A percentile compares a stretch with the other conserved stretches of the same genome.
Evolutionary conservation across 2,797 vertebrate species (phyloP).

Genomic region (Tiaroga cobitis): DNA sequence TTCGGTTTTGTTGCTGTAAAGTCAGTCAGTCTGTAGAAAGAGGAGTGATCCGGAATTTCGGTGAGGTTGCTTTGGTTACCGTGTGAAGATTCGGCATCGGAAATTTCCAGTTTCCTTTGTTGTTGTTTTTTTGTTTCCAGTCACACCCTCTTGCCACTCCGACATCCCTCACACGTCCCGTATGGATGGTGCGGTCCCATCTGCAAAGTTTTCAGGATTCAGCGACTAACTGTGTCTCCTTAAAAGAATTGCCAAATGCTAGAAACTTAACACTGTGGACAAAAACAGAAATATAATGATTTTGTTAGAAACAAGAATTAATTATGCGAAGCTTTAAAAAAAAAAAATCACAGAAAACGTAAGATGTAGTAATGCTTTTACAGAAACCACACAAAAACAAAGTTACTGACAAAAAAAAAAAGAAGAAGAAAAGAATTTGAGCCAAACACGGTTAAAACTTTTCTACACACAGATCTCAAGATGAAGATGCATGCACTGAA

Average conservation of each 20-base stretch:
- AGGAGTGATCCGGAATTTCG: conserved; percentile 75
- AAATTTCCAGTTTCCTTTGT: conserved; percentile 41
- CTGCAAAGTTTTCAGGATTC: conserved; percentile 77
- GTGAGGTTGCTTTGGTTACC: conserved; percentile 86
- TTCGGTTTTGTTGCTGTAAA: conserved; percentile 70
- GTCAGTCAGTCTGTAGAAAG: conserved; percentile 69
- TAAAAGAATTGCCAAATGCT: conserved; percentile 79
- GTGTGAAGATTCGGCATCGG: conserved; percentile 76
- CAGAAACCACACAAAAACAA: conserved; percentile 27
- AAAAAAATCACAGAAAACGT: not conserved
- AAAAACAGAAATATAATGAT: conserved; percentile 73
- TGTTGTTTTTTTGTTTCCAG: conserved; percentile 61
- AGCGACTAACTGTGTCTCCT: conserved; percentile 74
- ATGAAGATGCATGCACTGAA: conserved; percentile 57
- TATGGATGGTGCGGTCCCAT: conserved; percentile 72
- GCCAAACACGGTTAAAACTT: conserved; percentile 36
- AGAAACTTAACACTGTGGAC: conserved; percentile 87
- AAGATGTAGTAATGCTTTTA: conserved; percentile 16
- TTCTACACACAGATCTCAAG: conserved; percentile 25
- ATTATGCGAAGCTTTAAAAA: not conserved
- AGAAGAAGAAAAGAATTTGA: conserved; percentile 9
- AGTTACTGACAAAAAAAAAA: not conserved
- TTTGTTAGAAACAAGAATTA: conserved; percentile 45
- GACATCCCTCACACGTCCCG: conserved; percentile 71
- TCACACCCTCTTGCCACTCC: conserved; percentile 72